Conservation (phyloP, 2,113 vertebrate species). For the Stictonetta naevosa region DNA sequence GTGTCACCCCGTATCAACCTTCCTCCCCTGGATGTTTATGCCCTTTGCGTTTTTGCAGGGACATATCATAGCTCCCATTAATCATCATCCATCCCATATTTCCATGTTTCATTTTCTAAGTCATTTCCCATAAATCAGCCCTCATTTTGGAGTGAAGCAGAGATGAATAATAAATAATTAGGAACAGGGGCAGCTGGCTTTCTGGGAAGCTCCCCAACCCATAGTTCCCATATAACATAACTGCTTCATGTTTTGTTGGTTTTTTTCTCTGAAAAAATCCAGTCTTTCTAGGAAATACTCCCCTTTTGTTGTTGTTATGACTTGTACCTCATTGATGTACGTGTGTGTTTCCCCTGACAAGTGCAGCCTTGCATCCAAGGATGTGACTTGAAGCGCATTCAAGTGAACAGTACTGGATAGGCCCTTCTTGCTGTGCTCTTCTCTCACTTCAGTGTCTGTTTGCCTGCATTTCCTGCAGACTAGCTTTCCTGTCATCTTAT, state of each 20-base stretch:
- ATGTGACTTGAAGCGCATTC: slow-evolving; percentile 36
- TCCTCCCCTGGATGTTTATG: slow-evolving; percentile 1
- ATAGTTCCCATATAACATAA: slow-evolving; percentile 66
- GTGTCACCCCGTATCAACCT: neutral
- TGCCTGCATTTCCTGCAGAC: neutral
- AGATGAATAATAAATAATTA: slow-evolving; percentile 69
- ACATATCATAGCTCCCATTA: slow-evolving; percentile 35
- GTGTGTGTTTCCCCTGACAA: neutral
- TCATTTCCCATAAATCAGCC: slow-evolving; percentile 53
- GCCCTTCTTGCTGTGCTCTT: neutral
- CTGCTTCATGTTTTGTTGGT: neutral
- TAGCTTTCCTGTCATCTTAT: neutral
- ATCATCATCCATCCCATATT: slow-evolving; percentile 38
- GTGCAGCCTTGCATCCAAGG: slow-evolving; percentile 22
- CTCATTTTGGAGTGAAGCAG: slow-evolving; percentile 55
- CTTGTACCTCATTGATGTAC: neutral
- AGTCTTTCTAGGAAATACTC: slow-evolving; percentile 53
- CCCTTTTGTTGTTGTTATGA: neutral
- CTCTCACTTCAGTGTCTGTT: neutral
- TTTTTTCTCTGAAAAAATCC: slow-evolving; percentile 21
- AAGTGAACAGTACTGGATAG: neutral
- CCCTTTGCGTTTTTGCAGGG: slow-evolving; percentile 45
- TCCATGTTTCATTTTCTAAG: slow-evolving; percentile 53
- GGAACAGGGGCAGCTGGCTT: slow-evolving; percentile 66
- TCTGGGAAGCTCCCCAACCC: slow-evolving; percentile 63